Evolutionary conservation across 1,140 invertebrate species (phyloP).

Genomic region (Thaumatotibia leucotreta): DNA sequence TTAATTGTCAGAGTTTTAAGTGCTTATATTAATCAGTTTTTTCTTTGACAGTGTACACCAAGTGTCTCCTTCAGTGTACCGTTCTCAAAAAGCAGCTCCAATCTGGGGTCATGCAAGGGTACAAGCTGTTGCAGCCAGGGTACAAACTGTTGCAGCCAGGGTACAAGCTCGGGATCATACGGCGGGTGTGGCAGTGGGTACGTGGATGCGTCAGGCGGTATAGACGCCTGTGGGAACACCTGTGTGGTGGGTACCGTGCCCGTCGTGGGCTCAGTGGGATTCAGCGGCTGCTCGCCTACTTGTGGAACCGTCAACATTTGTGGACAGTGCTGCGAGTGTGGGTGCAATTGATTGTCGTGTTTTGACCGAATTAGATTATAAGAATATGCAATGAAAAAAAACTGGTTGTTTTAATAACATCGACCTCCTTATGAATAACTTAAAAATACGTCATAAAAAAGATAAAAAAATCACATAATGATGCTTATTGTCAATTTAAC

Average conservation of each 20-base stretch:
- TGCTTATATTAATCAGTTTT: too few species aligned
- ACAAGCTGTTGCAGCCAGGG: not conserved
- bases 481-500: too few species aligned
- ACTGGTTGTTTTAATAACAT: too few species aligned
- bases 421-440: too few species aligned
- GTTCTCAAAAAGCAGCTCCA: not conserved
- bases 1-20: too few species aligned
- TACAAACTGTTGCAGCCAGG: not conserved
- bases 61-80: not conserved
- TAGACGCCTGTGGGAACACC: not conserved
- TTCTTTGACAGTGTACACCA: not conserved
- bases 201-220: not conserved
- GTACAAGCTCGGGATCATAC: conserved; percentile 22
- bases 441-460: too few species aligned
- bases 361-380: not conserved
- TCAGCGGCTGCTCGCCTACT: conserved; percentile 2
- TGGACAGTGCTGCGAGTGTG: conserved; percentile 15
- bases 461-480: too few species aligned
- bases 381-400: too few species aligned
- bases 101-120: not conserved
- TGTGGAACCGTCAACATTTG: not conserved
- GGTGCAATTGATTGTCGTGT: not conserved
- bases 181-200: not conserved
- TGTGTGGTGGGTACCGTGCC: conserved; percentile 3
- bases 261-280: conserved; percentile 3